A percentile compares a stretch with the other conserved stretches of the same genome.
These are phyloP conservation scores for Abrostola triplasia DNA, from an alignment of 2,888 invertebrate species.

Conservation along the genomic window DNA sequence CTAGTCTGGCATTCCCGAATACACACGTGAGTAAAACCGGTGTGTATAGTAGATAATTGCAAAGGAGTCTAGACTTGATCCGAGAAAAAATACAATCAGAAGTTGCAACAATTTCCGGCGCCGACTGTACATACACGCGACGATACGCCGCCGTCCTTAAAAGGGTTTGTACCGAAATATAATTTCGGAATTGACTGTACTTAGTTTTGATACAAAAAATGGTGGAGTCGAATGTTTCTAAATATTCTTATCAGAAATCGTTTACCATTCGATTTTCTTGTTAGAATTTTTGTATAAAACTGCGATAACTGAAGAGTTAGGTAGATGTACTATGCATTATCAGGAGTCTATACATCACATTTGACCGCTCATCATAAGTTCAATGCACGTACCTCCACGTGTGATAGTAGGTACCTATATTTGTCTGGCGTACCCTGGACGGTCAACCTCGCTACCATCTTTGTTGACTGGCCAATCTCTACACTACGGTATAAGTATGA, in stretches of 20 bases:
- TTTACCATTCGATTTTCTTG: not conserved
- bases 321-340: not conserved
- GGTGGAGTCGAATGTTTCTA: constrained; percentile 27
- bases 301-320: too few species aligned
- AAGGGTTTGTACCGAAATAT: constrained; percentile 64
- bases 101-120: not conserved
- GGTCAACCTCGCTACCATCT: too few species aligned
- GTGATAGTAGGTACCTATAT: too few species aligned
- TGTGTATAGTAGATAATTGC: too few species aligned
- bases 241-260: not conserved
- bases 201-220: constrained; percentile 55
- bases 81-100: constrained; percentile 18
- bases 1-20: too few species aligned
- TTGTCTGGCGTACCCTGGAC: too few species aligned
- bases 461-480: too few species aligned
- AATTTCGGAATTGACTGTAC: constrained; percentile 69
- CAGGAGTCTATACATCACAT: too few species aligned
- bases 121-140: constrained; percentile 50
- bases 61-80: not conserved
- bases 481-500: too few species aligned
- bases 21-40: too few species aligned
- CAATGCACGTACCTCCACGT: too few species aligned
- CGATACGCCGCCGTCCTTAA: constrained; percentile 57
- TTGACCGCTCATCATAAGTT: too few species aligned
- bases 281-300: not conserved